Evolutionary conservation across 2,888 invertebrate genomes (phyloP).

Genomic region (Phaedon cochleariae): DNA sequence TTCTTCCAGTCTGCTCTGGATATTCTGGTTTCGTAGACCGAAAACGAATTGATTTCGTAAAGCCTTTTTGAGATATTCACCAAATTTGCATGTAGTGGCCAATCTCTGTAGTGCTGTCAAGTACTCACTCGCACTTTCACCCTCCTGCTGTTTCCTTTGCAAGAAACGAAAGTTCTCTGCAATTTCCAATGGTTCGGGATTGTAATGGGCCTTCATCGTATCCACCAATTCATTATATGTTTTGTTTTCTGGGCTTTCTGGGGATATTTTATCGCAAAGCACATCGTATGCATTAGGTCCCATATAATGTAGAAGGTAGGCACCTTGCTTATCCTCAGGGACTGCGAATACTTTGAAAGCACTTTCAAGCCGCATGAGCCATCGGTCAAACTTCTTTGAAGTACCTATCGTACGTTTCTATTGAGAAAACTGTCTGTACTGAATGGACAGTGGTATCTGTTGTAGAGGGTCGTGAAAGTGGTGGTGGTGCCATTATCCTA

Average conservation of each 20-base stretch:
- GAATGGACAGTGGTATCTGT: neutral
- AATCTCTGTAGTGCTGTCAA: constrained; percentile 40
- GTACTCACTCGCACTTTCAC: constrained; percentile 40
- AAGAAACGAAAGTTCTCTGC: constrained; percentile 37
- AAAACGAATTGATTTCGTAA: constrained; percentile 48
- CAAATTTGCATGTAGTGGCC: constrained; percentile 40
- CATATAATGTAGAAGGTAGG: constrained; percentile 25
- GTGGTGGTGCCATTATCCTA: neutral
- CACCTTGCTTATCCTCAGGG: constrained; percentile 3
- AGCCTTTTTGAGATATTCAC: constrained; percentile 43
- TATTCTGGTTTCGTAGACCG: too few relatives aligned
- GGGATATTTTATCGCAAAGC: constrained; percentile 22
- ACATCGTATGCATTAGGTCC: constrained; percentile 25
- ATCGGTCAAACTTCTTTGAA: constrained; percentile 17
- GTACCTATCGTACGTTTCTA: constrained; percentile 21
- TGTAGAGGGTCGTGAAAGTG: too few relatives aligned
- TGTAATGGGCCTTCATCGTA: too few relatives aligned
- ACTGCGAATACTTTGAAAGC: too few relatives aligned
- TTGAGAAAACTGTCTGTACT: constrained; percentile 7
- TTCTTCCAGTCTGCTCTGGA: too few relatives aligned
- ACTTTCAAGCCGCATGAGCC: constrained; percentile 25
- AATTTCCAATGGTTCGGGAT: too few relatives aligned
- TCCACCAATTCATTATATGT: too few relatives aligned
- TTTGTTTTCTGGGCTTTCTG: too few relatives aligned
- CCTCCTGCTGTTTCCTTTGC: constrained; percentile 42